Conservation (phyloP, 2,797 vertebrate genomes). For the Pangasius mekongensis region DNA sequence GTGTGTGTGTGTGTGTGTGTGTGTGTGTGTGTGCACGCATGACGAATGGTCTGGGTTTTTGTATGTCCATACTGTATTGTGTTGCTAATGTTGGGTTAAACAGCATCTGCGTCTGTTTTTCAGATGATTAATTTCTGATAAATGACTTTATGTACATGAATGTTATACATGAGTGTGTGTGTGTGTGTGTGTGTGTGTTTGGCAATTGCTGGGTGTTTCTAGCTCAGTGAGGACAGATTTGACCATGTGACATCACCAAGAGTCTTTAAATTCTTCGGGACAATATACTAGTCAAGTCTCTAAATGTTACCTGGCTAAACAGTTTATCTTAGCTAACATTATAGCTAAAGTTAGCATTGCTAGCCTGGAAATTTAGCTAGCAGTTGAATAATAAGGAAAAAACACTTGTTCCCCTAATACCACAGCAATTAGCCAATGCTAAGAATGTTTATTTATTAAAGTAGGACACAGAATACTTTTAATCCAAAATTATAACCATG, state of each 20-base stretch:
- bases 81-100: constrained; percentile 14
- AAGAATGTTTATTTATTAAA: not conserved
- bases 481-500: not conserved
- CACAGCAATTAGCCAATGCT: not conserved
- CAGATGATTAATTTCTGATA: not conserved
- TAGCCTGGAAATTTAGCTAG: not conserved
- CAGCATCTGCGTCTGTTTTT: not conserved
- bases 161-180: not conserved
- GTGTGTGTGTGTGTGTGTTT: constrained; percentile 7
- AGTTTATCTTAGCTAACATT: not conserved
- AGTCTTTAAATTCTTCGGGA: not conserved
- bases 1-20: constrained; percentile 15
- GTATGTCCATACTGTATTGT: not conserved
- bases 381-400: not conserved
- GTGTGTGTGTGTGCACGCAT: constrained; percentile 9
- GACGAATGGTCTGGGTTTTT: not conserved
- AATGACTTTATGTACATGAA: not conserved
- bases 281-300: not conserved
- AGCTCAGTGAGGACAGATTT: not conserved
- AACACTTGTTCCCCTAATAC: not conserved
- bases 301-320: not conserved
- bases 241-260: not conserved
- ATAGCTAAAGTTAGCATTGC: not conserved
- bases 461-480: not conserved
- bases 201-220: not conserved